These are phyloP conservation scores for Phrynosoma platyrhinos DNA, from an alignment of 2,113 vertebrate genomes.

Conservation along the genomic window DNA sequence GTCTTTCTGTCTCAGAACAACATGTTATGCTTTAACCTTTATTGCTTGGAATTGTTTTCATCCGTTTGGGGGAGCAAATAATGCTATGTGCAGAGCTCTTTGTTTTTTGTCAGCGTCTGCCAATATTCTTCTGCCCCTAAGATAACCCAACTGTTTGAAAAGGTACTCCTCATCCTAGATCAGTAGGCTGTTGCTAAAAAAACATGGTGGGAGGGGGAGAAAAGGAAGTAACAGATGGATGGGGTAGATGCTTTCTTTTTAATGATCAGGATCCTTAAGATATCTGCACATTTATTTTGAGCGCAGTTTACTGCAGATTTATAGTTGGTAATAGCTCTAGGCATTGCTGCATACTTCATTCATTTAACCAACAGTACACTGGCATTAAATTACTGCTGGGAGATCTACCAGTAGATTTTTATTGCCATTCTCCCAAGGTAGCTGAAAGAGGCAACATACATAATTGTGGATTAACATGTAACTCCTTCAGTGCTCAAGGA, in stretches of 20 bases:
- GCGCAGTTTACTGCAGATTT: not conserved
- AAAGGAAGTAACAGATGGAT: not conserved
- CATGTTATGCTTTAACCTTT: not conserved
- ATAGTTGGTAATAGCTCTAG: not conserved
- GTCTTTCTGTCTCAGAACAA: not conserved
- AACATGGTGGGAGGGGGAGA: too few relatives aligned
- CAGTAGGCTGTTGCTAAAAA: not conserved
- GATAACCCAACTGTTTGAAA: not conserved
- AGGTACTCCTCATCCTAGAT: not conserved
- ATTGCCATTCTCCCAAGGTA: not conserved
- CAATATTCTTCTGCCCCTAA: not conserved
- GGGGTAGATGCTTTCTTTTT: not conserved
- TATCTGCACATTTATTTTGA: not conserved
- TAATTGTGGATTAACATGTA: not conserved
- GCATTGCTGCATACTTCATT: not conserved
- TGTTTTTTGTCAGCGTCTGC: not conserved
- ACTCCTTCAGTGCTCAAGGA: not conserved
- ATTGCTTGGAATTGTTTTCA: not conserved
- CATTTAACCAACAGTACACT: not conserved
- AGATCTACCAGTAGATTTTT: not conserved
- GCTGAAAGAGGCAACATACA: not conserved
- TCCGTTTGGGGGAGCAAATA: not conserved
- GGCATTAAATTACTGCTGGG: not conserved
- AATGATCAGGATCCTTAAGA: not conserved
- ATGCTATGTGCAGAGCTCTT: not conserved